Percentiles rank a stretch among this genome's conserved stretches.
Conservation (phyloP, 2,888 invertebrate species). For the Saturnia pavonia region DNA sequence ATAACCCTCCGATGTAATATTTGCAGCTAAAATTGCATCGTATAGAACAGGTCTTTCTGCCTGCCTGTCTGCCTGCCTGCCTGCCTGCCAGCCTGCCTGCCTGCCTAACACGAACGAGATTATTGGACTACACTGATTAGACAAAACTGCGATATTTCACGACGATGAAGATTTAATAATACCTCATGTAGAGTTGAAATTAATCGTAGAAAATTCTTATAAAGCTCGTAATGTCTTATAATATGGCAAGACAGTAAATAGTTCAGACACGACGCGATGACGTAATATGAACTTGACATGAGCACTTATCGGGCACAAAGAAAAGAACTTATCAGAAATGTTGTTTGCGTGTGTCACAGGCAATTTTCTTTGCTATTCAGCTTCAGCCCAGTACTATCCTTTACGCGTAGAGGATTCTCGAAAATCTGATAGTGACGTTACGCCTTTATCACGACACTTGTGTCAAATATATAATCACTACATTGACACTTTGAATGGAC, state of each 20-base stretch:
- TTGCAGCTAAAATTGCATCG: too few species aligned
- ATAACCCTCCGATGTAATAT: too few species aligned
- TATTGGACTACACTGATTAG: not conserved
- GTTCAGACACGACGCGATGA: not conserved
- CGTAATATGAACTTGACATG: not conserved
- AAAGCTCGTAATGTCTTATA: not conserved
- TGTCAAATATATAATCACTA: not conserved
- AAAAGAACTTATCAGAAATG: slow-evolving; percentile 4
- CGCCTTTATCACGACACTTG: not conserved
- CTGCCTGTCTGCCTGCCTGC: too few species aligned
- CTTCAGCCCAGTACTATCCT: not conserved
- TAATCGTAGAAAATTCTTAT: not conserved
- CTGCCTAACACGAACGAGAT: not conserved
- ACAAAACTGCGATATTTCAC: not conserved
- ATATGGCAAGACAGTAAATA: not conserved
- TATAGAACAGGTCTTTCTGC: too few species aligned
- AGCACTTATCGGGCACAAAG: not conserved
- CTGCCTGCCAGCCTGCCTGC: too few species aligned
- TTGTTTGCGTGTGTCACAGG: not conserved
- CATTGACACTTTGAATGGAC: not conserved
- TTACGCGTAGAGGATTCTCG: not conserved
- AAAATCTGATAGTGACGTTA: not conserved
- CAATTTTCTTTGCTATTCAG: not conserved
- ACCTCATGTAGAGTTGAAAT: too few species aligned
- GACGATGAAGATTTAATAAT: too few species aligned